These are phyloP conservation scores for Agriotes lineatus DNA, from an alignment of 2,888 invertebrate species.

Conservation along the genomic window DNA sequence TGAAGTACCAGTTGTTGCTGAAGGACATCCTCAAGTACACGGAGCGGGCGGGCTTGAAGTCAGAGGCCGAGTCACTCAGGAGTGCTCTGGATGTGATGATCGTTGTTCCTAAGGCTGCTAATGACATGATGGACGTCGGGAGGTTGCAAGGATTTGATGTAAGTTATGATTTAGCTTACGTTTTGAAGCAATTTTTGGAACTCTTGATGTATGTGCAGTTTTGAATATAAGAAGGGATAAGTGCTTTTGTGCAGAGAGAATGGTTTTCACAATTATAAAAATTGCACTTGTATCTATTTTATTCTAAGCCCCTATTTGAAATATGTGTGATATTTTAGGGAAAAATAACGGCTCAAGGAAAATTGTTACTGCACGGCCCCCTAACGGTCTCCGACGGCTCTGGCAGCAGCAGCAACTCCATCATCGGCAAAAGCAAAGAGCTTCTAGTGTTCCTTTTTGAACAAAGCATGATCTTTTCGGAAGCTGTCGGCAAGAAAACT, in stretches of 20 bases:
- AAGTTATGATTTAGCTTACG: too few relatives aligned
- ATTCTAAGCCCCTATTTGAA: too few relatives aligned
- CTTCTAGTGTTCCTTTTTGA: conserved; percentile 98
- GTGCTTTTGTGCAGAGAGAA: too few relatives aligned
- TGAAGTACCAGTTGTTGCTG: conserved; percentile 94
- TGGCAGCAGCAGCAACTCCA: conserved; percentile 59
- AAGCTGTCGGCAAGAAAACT: conserved; percentile 91
- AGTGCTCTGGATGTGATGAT: conserved; percentile 90
- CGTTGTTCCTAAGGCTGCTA: conserved; percentile 96
- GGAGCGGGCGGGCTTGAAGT: conserved; percentile 82
- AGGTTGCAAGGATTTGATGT: conserved; percentile 96
- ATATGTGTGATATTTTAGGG: too few relatives aligned
- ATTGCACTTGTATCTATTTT: too few relatives aligned
- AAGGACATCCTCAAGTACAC: conserved; percentile 93
- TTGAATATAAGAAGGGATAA: too few relatives aligned
- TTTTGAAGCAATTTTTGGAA: too few relatives aligned
- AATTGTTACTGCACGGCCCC: conserved; percentile 88
- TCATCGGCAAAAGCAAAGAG: conserved; percentile 77
- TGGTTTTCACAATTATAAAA: too few relatives aligned
- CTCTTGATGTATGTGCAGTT: too few relatives aligned
- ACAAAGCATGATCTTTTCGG: conserved; percentile 97
- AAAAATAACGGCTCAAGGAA: conserved; percentile 97
- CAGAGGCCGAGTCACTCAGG: conserved; percentile 82
- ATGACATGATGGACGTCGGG: conserved; percentile 99
- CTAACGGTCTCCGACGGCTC: conserved; percentile 79